These are phyloP conservation scores for Criorhina ranunculi DNA, from an alignment of 2,888 invertebrate genomes.

Conservation along the genomic window DNA sequence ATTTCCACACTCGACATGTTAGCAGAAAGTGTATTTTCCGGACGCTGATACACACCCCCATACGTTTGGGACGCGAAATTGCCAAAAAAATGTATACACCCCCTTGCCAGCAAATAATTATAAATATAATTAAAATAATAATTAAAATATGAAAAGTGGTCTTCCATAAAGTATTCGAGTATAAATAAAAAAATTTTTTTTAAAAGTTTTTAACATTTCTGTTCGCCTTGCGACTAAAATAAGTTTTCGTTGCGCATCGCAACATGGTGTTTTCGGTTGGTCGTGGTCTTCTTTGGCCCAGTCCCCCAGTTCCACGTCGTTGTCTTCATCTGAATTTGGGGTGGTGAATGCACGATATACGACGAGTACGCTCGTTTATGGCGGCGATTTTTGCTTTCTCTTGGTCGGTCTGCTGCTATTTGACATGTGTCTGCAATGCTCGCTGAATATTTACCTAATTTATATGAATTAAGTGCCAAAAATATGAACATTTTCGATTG, in stretches of 20 bases:
- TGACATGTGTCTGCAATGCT: slow-evolving; percentile 76
- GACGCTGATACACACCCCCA: slow-evolving; percentile 23
- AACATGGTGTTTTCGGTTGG: slow-evolving; percentile 15
- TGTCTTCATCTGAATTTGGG: neutral
- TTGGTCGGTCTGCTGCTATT: slow-evolving; percentile 69
- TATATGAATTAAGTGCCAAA: slow-evolving; percentile 78
- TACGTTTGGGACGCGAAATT: neutral
- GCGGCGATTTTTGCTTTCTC: slow-evolving; percentile 68
- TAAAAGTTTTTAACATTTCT: slow-evolving; percentile 16
- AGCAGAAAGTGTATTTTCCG: neutral
- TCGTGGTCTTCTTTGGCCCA: slow-evolving; percentile 1
- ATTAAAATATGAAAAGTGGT: slow-evolving; percentile 52
- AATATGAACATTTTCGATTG: slow-evolving; percentile 76
- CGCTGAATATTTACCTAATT: slow-evolving; percentile 77
- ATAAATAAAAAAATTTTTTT: slow-evolving; percentile 17
- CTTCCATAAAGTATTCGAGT: slow-evolving; percentile 56
- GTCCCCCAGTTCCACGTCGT: neutral
- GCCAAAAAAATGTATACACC: slow-evolving; percentile 2
- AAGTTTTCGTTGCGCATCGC: slow-evolving; percentile 49
- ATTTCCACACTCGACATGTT: slow-evolving; percentile 20
- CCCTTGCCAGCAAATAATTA: slow-evolving; percentile 38
- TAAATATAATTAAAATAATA: slow-evolving; percentile 66
- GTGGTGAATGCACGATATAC: slow-evolving; percentile 42
- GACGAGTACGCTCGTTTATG: slow-evolving; percentile 67
- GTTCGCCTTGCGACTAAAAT: slow-evolving; percentile 49